Conservation (phyloP, 2,888 invertebrate species). For the Agelastica alni region DNA sequence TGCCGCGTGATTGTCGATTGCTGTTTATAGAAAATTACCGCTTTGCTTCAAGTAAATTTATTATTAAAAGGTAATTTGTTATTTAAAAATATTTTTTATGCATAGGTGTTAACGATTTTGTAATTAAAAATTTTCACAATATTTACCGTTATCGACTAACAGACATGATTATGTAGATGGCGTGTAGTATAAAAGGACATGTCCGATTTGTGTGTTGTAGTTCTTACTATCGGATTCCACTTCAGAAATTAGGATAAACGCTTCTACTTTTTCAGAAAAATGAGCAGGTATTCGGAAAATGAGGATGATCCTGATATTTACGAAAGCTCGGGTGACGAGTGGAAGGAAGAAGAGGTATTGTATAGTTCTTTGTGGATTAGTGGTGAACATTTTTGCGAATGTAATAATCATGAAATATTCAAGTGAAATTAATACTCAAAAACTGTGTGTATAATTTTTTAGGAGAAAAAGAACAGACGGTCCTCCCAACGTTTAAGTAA, state of each 20-base stretch:
- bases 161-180: slow-evolving; percentile 22
- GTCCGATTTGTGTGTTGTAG: too few species aligned
- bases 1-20: slow-evolving; percentile 19
- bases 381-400: too few species aligned
- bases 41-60: too few species aligned
- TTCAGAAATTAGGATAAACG: not conserved
- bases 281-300: slow-evolving; percentile 47
- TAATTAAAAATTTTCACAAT: too few species aligned
- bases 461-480: slow-evolving; percentile 45
- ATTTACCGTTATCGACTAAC: too few species aligned
- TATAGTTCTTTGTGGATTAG: too few species aligned
- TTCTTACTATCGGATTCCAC: not conserved
- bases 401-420: too few species aligned
- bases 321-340: slow-evolving; percentile 53
- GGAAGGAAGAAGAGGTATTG: slow-evolving; percentile 39
- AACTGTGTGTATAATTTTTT: slow-evolving; percentile 1
- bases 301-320: slow-evolving; percentile 53
- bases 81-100: too few species aligned
- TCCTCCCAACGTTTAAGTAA: slow-evolving; percentile 47
- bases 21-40: too few species aligned
- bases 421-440: too few species aligned
- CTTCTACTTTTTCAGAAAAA: slow-evolving; percentile 15
- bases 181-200: slow-evolving; percentile 5
- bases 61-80: too few species aligned
- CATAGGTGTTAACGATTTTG: too few species aligned